Conservation (phyloP, 2,113 vertebrate species). For the Nothobranchius kuhntae region DNA sequence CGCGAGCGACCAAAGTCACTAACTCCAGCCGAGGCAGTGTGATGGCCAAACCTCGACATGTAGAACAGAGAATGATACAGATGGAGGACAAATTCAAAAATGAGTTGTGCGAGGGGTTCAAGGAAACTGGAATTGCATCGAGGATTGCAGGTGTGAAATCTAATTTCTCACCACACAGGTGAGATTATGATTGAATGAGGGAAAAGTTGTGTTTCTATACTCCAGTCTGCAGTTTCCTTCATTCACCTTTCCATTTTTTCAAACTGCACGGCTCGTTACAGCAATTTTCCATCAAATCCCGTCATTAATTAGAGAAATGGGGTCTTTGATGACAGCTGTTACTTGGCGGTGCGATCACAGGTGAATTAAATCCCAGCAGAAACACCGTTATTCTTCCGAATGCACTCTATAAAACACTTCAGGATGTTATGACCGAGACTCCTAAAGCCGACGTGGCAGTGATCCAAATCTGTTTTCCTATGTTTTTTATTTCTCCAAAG, state of each 20-base stretch:
- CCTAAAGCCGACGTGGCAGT: slow-evolving; percentile 16
- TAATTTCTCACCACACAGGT: slow-evolving; percentile 47
- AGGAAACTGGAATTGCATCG: slow-evolving; percentile 14
- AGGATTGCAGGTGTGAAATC: slow-evolving; percentile 34
- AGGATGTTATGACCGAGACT: slow-evolving; percentile 8
- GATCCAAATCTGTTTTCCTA: slow-evolving; percentile 22
- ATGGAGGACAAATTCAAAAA: slow-evolving; percentile 40
- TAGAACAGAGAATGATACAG: slow-evolving; percentile 10
- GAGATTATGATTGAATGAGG: neutral
- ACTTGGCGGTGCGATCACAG: slow-evolving; percentile 8
- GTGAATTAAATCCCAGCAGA: slow-evolving; percentile 41
- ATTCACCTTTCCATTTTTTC: slow-evolving; percentile 20
- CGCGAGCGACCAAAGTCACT: slow-evolving; percentile 68
- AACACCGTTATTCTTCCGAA: slow-evolving; percentile 8
- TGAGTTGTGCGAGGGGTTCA: slow-evolving; percentile 21
- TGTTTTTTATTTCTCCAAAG: slow-evolving; percentile 24
- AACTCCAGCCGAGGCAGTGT: slow-evolving; percentile 47
- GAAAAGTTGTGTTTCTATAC: too few species aligned
- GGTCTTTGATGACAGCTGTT: slow-evolving; percentile 40
- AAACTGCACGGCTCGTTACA: slow-evolving; percentile 44
- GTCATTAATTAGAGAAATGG: slow-evolving; percentile 50
- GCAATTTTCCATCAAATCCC: slow-evolving; percentile 44
- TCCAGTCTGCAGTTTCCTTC: slow-evolving; percentile 29
- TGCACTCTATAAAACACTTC: neutral
- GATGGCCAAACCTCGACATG: slow-evolving; percentile 16